phyloP scores from a whole-genome alignment of 2,888 invertebrate species.

The Drosophila peninsularis region DNA sequence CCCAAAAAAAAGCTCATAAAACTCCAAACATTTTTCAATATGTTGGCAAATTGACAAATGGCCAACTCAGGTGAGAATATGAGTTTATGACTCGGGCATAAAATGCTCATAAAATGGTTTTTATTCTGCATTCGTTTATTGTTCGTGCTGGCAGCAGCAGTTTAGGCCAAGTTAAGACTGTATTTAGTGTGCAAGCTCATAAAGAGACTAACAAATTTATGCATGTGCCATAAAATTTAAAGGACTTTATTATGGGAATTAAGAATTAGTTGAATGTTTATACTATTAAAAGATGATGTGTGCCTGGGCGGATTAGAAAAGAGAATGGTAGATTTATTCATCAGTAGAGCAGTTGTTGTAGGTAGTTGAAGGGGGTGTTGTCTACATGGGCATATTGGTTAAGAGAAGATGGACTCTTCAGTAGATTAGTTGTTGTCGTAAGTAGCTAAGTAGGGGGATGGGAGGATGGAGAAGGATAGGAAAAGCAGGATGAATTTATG shows the following conservation, averaged over 20 bases:
- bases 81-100: slow-evolving; percentile 42
- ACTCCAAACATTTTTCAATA: slow-evolving; percentile 64
- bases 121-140: slow-evolving; percentile 1
- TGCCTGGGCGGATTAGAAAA: no score
- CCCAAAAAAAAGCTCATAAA: slow-evolving; percentile 59
- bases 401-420: no score
- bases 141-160: not conserved
- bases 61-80: slow-evolving; percentile 40
- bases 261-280: not conserved
- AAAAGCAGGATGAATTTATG: no score
- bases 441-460: no score
- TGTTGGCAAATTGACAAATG: slow-evolving; percentile 25
- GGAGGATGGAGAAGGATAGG: no score
- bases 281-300: not conserved
- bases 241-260: not conserved
- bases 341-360: no score
- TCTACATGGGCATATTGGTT: no score
- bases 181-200: not conserved
- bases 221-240: not conserved
- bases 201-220: not conserved
- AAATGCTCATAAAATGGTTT: slow-evolving; percentile 7
- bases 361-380: no score
- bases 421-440: no score
- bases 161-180: not conserved
- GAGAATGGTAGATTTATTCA: no score